Conservation (phyloP, 2,888 invertebrate species). For the Cryptocephalus moraei region DNA sequence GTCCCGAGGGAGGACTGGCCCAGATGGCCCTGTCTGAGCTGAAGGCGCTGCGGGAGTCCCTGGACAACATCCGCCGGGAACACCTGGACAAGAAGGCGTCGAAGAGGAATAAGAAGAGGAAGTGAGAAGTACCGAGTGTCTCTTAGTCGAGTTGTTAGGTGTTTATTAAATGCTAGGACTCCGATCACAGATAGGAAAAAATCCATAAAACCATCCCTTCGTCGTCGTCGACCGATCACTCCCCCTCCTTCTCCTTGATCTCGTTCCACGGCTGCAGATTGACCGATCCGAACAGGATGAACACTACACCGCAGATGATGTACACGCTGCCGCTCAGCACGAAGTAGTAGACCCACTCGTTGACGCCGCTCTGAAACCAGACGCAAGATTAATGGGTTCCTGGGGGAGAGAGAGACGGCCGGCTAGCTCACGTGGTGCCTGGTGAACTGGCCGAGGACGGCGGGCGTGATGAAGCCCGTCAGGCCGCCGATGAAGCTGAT, state of each 20-base stretch:
- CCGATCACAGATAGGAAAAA: too few relatives aligned
- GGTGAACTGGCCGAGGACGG: constrained; percentile 17
- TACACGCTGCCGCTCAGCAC: constrained; percentile 7
- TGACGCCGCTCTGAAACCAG: constrained; percentile 3
- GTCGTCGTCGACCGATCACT: too few relatives aligned
- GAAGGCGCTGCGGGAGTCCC: constrained; percentile 34
- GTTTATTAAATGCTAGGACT: too few relatives aligned
- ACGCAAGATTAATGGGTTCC: background rate
- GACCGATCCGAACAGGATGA: constrained; percentile 8
- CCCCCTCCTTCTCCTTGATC: background rate
- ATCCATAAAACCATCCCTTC: too few relatives aligned
- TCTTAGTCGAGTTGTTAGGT: too few relatives aligned
- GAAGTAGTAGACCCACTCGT: constrained; percentile 7
- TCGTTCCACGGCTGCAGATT: constrained; percentile 9
- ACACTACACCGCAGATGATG: constrained; percentile 1
- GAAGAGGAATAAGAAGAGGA: background rate
- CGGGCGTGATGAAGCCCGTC: constrained; percentile 23
- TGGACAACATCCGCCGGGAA: constrained; percentile 15
- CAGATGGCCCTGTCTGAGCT: constrained; percentile 57
- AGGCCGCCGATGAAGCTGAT: constrained; percentile 24
- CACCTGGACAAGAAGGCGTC: constrained; percentile 1
- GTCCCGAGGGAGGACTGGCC: constrained; percentile 63
- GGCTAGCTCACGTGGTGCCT: constrained; percentile 14
- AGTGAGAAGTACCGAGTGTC: background rate
- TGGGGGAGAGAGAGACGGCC: background rate